Conservation (phyloP, 2,888 invertebrate species). For the Limnephilus auricula region DNA sequence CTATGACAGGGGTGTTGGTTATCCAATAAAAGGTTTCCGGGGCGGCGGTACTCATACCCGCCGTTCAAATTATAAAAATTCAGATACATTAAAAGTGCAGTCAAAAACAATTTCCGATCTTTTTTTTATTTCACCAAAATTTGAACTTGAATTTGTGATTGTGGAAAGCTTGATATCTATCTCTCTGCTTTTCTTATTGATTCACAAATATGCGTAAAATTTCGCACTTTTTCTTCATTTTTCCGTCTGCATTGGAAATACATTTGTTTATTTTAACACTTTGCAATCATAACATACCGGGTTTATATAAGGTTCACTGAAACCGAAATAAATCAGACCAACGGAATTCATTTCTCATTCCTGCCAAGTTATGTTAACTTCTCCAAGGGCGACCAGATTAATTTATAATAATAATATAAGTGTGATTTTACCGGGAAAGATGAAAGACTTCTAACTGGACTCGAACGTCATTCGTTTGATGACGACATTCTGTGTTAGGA, state of each 20-base stretch:
- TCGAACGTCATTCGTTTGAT: background rate
- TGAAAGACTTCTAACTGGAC: background rate
- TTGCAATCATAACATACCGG: background rate
- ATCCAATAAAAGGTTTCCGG: no score
- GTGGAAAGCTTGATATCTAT: background rate
- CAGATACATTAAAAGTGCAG: background rate
- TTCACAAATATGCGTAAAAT: background rate
- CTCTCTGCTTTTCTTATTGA: background rate
- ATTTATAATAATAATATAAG: background rate
- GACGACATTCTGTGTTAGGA: background rate
- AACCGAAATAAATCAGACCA: background rate
- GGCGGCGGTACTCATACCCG: no score
- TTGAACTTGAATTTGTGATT: background rate
- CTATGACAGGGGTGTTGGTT: no score
- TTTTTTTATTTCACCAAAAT: background rate
- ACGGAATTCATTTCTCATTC: background rate
- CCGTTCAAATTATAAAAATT: no score
- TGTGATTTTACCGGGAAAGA: background rate
- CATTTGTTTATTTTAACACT: background rate
- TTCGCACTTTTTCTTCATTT: background rate
- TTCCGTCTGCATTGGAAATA: background rate
- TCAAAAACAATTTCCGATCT: background rate
- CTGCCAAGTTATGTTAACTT: background rate
- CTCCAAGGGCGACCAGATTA: background rate
- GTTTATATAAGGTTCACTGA: background rate